Conservation (phyloP, 2,113 vertebrate genomes). For the Halichoerus grypus region DNA sequence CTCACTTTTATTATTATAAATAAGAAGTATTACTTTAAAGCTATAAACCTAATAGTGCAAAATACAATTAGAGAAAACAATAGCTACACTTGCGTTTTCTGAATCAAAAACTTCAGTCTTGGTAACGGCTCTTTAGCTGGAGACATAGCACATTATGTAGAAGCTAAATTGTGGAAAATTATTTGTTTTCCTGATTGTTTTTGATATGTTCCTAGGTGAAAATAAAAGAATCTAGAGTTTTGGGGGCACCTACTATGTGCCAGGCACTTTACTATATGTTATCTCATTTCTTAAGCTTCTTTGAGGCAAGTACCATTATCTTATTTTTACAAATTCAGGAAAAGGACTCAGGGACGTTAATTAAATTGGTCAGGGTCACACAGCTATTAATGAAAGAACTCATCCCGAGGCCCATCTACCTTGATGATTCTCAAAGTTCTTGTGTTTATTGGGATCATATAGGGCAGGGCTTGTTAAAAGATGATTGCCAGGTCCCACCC, state of each 20-base stretch:
- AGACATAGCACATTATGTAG: slow-evolving; percentile 14
- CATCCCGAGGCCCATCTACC: neutral
- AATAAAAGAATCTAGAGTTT: slow-evolving; percentile 43
- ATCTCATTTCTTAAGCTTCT: slow-evolving; percentile 39
- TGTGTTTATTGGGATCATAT: neutral
- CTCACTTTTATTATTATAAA: slow-evolving; percentile 13
- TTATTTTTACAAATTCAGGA: slow-evolving; percentile 30
- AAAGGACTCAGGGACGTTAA: neutral
- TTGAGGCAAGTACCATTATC: neutral
- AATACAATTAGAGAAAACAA: slow-evolving; percentile 30
- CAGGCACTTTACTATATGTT: slow-evolving; percentile 27
- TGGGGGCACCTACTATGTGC: slow-evolving; percentile 53
- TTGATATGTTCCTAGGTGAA: neutral
- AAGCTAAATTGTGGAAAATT: slow-evolving; percentile 39
- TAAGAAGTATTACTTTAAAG: slow-evolving; percentile 61
- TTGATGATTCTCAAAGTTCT: neutral
- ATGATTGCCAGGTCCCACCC: too few species aligned
- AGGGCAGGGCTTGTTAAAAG: neutral
- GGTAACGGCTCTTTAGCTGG: neutral
- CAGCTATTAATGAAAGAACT: neutral
- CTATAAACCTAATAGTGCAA: slow-evolving; percentile 60
- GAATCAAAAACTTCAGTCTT: slow-evolving; percentile 56
- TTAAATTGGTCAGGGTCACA: neutral
- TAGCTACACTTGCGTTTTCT: slow-evolving; percentile 11
- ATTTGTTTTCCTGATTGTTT: slow-evolving; percentile 30